phyloP scores from a whole-genome alignment of 2,113 vertebrate genomes.

The Alligator mississippiensis region DNA sequence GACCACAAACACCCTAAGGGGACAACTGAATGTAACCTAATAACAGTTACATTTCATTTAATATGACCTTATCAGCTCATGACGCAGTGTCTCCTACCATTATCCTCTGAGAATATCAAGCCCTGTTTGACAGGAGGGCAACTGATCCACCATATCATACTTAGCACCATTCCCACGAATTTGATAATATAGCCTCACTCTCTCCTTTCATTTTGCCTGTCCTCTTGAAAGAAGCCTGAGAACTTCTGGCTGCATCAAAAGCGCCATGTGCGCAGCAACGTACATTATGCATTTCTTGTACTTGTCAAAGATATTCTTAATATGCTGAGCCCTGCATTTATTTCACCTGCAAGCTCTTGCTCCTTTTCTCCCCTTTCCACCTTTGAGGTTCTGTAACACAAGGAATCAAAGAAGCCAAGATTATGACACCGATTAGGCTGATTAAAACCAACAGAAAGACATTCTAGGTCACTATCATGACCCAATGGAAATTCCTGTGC shows the following conservation, averaged over 20 bases:
- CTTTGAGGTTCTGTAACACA: too few relatives aligned
- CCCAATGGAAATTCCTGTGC: background rate
- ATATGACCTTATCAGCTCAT: constrained; percentile 75
- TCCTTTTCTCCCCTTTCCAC: background rate
- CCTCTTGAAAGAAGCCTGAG: background rate
- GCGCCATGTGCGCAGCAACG: background rate
- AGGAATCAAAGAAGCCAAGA: background rate
- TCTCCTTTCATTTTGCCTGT: background rate
- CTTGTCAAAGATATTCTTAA: background rate
- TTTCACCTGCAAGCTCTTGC: background rate
- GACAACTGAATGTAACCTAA: constrained; percentile 49
- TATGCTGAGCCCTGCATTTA: background rate
- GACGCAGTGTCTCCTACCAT: constrained; percentile 65
- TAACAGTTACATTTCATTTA: constrained; percentile 59
- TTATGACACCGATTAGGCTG: background rate
- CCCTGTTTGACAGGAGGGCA: constrained; percentile 62
- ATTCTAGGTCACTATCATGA: background rate
- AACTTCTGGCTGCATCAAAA: background rate
- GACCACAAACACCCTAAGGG: constrained; percentile 30
- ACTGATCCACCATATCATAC: constrained; percentile 60
- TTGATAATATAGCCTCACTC: constrained; percentile 53
- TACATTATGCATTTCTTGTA: background rate
- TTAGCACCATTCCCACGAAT: constrained; percentile 55
- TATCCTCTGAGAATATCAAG: constrained; percentile 55
- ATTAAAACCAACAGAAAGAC: background rate